phyloP scores from a whole-genome alignment of 2,888 invertebrate genomes.

The Diarsia mendica region DNA sequence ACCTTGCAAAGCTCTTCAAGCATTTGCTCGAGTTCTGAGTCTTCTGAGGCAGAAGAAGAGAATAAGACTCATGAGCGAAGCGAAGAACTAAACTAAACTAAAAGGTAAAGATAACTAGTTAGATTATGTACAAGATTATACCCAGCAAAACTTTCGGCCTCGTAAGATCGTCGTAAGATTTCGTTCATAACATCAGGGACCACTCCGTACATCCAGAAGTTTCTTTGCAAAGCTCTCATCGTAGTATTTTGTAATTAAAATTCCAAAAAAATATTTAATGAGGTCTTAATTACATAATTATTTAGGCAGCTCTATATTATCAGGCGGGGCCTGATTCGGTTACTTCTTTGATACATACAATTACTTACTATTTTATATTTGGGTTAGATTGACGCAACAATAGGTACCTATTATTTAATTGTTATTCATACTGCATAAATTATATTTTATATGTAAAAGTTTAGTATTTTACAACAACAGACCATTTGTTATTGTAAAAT shows the following conservation, averaged over 20 bases:
- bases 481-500: too few species aligned
- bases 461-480: too few species aligned
- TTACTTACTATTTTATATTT: constrained; percentile 10
- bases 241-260: background rate
- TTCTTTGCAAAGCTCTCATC: background rate
- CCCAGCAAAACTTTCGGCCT: background rate
- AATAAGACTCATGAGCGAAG: background rate
- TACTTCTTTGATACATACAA: constrained; percentile 22
- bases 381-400: constrained; percentile 33
- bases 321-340: constrained; percentile 8
- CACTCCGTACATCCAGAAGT: background rate
- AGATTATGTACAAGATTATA: background rate
- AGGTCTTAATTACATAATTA: constrained; percentile 14
- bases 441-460: background rate
- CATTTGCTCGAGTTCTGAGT: background rate
- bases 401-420: constrained; percentile 4
- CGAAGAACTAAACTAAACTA: too few species aligned
- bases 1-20: background rate
- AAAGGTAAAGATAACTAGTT: background rate
- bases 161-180: background rate
- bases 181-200: background rate
- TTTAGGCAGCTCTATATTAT: constrained; percentile 8
- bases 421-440: background rate
- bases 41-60: background rate
- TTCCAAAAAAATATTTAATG: background rate